phyloP scores from a whole-genome alignment of 2,797 vertebrate genomes.

The Allobates femoralis region DNA sequence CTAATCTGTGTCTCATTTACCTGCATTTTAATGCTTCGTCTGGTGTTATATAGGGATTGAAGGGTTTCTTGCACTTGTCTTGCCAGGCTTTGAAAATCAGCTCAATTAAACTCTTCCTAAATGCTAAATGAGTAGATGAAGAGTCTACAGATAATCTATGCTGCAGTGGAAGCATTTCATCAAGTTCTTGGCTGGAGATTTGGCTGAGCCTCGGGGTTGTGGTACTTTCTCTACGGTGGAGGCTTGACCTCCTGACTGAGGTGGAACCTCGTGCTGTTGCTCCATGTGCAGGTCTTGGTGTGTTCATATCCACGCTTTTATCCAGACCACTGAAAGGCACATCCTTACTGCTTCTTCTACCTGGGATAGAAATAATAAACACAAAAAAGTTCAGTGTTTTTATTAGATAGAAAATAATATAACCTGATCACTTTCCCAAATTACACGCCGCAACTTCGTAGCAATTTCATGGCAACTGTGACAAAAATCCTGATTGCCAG shows the following conservation, averaged over 20 bases:
- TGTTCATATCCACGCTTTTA: background rate
- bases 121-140: conserved; percentile 13
- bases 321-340: conserved; percentile 55
- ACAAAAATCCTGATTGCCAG: too few species aligned
- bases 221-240: background rate
- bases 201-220: background rate
- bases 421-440: too few species aligned
- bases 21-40: conserved; percentile 72
- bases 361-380: conserved; percentile 51
- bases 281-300: background rate
- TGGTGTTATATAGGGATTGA: conserved; percentile 62
- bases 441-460: too few species aligned
- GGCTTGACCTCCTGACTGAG: background rate
- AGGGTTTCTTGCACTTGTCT: conserved; percentile 32
- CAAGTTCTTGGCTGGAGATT: conserved; percentile 49
- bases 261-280: background rate
- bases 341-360: conserved; percentile 68
- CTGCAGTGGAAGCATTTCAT: conserved; percentile 49
- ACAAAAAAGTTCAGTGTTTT: too few species aligned
- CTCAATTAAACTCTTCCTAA: conserved; percentile 65
- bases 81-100: conserved; percentile 63
- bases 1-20: conserved; percentile 61
- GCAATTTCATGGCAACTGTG: too few species aligned
- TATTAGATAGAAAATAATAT: too few species aligned
- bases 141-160: conserved; percentile 25